Evolutionary conservation across 2,113 vertebrate genomes (phyloP), one percentile per base, ranked within the genome.

Genomic region (Campylorhamphus procurvoides): DNA sequence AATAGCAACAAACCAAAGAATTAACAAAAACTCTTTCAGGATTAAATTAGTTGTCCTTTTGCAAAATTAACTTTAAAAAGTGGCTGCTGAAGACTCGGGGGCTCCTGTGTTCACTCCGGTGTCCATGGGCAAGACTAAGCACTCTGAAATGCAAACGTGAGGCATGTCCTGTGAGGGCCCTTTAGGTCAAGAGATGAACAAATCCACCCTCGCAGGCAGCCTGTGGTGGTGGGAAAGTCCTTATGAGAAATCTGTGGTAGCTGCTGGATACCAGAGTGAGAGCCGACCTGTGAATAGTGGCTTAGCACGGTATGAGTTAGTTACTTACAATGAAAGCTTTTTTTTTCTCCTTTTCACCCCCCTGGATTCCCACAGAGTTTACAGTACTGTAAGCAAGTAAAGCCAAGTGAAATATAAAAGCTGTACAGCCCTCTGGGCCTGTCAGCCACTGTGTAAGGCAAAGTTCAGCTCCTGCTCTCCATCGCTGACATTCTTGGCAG

Each of bases 361-460:
- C 23, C 46, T 68, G 52, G 53, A 10, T 62, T 94, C 84, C 50
- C 55, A 86, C 67, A 83, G 93, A 86, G 33, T 89, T 80, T 60
- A 71, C 67, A 46, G 52, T 44, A 92, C 89, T 85, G 50, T 77
- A 81, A 71, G 56, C n/a, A 87, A 91, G 63, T 14, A 67, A 80
- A 85, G 63, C 39, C 68, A 62, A 93, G 74, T 49, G 84, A 89
- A 76, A 62, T 52, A 69, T 46, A 78, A 95, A 95, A 94, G 44
- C 62, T 29, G 50, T 67, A 7, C 62, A 94, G 92, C 83, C 82
- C 82, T 46, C 86, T 77, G 71, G 75, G 59, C 75, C 87, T 14
- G 44, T 80, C 93, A 72, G 91, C 69, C 50, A 29, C 94, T 96
- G 91, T 92, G 82, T 96, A 96, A 97, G 81, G 93, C 96, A 97